phyloP scores from a whole-genome alignment of 1,140 invertebrate species.

The Drosophila nasuta region DNA sequence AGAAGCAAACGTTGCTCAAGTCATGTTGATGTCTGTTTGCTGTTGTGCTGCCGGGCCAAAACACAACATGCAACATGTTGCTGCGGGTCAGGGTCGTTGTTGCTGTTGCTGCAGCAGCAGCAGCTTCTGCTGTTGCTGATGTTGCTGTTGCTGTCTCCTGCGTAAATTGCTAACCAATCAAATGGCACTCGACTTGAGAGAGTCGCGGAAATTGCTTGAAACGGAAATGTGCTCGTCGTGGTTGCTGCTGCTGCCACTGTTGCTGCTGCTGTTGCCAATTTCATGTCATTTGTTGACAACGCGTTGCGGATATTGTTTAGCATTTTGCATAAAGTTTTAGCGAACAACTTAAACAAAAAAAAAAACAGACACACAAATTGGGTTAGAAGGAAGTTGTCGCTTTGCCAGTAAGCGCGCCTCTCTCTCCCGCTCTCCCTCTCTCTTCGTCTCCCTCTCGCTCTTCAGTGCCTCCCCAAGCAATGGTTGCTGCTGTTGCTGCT shows the following conservation, averaged over 20 bases:
- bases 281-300: constrained; percentile 78
- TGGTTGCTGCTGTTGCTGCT: no score
- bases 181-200: constrained; percentile 65
- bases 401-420: constrained; percentile 18
- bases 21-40: constrained; percentile 26
- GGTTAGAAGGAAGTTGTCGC: constrained; percentile 72
- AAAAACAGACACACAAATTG: constrained; percentile 43
- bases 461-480: no score
- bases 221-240: constrained; percentile 74
- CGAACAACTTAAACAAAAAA: neutral
- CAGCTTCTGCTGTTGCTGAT: constrained; percentile 3
- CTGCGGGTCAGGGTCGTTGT: constrained; percentile 68
- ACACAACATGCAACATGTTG: constrained; percentile 75
- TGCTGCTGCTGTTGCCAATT: constrained; percentile 68
- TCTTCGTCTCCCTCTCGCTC: constrained; percentile 7
- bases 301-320: constrained; percentile 80
- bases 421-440: neutral
- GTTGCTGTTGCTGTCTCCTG: constrained; percentile 49
- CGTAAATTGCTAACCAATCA: constrained; percentile 78
- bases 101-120: constrained; percentile 10
- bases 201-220: constrained; percentile 80
- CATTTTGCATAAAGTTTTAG: constrained; percentile 68
- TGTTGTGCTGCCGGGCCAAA: constrained; percentile 8
- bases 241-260: constrained; percentile 32
- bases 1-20: constrained; percentile 15